Percentiles rank a stretch among this genome's conserved stretches.
Evolutionary conservation across 2,113 vertebrate genomes (phyloP).

Genomic region (Anoura caudifer): DNA sequence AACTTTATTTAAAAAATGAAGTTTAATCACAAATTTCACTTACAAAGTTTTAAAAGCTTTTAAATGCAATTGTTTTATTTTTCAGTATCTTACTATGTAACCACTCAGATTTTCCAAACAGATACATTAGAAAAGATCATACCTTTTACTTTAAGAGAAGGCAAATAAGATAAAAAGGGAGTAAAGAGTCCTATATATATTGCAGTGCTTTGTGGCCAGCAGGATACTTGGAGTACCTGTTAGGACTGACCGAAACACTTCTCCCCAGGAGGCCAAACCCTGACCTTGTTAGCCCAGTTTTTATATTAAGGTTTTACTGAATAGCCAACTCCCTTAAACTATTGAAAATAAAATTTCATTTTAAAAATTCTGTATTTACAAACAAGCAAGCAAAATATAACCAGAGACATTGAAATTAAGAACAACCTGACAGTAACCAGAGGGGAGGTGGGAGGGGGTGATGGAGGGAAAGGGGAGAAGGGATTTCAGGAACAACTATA

Average conservation of each 20-base stretch:
- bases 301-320: conserved; percentile 4
- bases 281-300: neutral
- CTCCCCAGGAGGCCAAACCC: neutral
- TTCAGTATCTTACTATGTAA: neutral
- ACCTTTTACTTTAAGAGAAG: neutral
- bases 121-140: neutral
- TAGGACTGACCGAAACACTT: neutral
- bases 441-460: no score
- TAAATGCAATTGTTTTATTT: neutral
- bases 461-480: no score
- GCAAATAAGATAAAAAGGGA: neutral
- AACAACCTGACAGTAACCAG: no score
- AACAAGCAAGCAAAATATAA: no score
- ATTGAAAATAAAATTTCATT: conserved; percentile 13
- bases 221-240: neutral
- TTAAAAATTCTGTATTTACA: conserved; percentile 12
- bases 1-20: neutral
- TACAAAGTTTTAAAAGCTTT: neutral
- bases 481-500: no score
- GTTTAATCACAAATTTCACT: conserved; percentile 11
- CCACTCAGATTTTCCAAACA: conserved; percentile 26
- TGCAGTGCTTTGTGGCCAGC: neutral
- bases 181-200: no score
- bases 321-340: neutral
- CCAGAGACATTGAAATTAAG: no score